Evolutionary conservation across 2,888 invertebrate species (phyloP), one percentile per base, ranked within the genome.

Genomic region (Acleris literana): DNA sequence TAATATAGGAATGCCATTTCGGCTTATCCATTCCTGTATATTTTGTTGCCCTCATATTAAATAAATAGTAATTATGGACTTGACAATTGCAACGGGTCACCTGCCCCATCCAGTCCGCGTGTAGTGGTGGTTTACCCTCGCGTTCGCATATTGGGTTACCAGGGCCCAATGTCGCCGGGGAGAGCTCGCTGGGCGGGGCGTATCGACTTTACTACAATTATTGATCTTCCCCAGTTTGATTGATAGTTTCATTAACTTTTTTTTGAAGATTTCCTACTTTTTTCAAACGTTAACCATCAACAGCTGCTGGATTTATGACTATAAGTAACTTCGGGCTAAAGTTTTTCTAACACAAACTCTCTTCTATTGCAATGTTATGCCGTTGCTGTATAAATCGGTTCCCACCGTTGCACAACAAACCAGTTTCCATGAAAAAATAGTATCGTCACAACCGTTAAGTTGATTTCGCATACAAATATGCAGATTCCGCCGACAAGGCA

Each of bases 121-220:
- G 69, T 58, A 70, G 76, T 65, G 56, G 64, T 69, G 69, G 25
- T 60, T 74, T 80, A 81, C 87, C 87, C 89, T 82, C 80, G 71
- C 75, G 73, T 76, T 82, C 83, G 82, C 78, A 87, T 90, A 91
- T 90, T 92, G 82, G 90, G 91, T 91, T 92, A 92, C 88, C 84
- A 86, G 89, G 84, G 81, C 86, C 81, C 77, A 71, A 69, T 82
- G 85, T 77, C 78, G 83, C 68, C 74, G 77, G 82, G 80, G 72
- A 59, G 79, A 71, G 76, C 33, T 33, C 3, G 33, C 72, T 71
- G 79, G 82, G 83, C 80, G 81, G 80, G 79, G 79, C 77, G 70
- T 71, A 85, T 86, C 85, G 83, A 85, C 82, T 81, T 81, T 71
- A 80, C 73, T 74, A 75, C 73, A 74, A 77, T 76, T 83, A 84